Percentiles rank a stretch among this genome's conserved stretches.
phyloP scores from a whole-genome alignment of 2,113 vertebrate genomes.

The Prunella fulvescens region DNA sequence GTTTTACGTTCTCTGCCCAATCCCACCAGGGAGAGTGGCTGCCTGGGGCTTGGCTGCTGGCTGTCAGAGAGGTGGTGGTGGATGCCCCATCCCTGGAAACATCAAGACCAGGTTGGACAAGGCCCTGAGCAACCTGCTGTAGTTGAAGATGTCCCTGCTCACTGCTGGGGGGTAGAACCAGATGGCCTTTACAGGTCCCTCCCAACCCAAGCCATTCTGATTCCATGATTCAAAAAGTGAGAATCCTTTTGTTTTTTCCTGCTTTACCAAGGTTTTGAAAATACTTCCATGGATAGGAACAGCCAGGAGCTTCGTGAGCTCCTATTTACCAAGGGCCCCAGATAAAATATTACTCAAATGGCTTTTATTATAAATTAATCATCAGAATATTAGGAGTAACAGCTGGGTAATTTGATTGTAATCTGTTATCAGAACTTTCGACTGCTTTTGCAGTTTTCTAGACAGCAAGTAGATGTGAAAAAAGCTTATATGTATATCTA shows the following conservation, averaged over 20 bases:
- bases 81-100: background rate
- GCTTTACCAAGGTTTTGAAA: background rate
- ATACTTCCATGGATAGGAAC: background rate
- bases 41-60: background rate
- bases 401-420: background rate
- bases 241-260: background rate
- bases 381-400: background rate
- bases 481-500: background rate
- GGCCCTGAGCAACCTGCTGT: background rate
- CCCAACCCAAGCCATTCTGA: background rate
- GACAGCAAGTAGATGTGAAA: background rate
- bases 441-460: background rate
- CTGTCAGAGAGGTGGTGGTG: background rate
- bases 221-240: background rate
- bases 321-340: background rate
- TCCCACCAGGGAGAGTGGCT: background rate
- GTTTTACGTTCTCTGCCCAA: background rate
- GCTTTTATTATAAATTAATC: background rate
- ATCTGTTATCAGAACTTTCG: background rate
- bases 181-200: background rate
- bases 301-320: background rate
- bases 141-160: background rate
- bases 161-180: background rate
- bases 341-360: background rate
- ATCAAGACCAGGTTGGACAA: background rate